Evolutionary conservation across 2,797 vertebrate species (phyloP), one percentile per base, ranked within the genome.

Genomic region (Brachyalestes nurse): DNA sequence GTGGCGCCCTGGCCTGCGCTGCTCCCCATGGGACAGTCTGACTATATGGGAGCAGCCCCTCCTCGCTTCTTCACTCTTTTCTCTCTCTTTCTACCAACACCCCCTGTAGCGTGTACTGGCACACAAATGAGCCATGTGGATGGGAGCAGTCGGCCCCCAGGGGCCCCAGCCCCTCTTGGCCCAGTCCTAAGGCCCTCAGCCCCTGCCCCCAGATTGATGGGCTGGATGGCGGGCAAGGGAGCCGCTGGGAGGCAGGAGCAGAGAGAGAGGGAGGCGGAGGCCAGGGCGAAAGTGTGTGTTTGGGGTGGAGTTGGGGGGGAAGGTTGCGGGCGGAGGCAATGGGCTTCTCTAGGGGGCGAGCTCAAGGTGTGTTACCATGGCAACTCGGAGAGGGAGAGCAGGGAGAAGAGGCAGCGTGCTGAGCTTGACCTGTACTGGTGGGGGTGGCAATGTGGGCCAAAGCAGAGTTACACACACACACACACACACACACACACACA

Each of bases 321-420:
- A 45, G 42, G 47, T 51, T 55, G 70, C 66, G 49, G 42, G 61
- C 88, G 90, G 96, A 96, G 95, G 95, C 94, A 94, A 91, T 65
- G 92, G 92, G 89, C 89, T 91, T 93, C 96, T 96, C 96, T 95
- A 89, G 81, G 94, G 95, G 96, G 95, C 91, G 95, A 87, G 93
- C 94, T 94, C 92, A 97, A 97, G 97, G 97, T 97, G 96, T 96
- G 97, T 98, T 97, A 93, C 96, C 91, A 97, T 97, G 94, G 95
- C 92, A 95, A 99, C 97, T 78, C 89, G 85, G 94, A 96, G 94
- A 93, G 95, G 91, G 94, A 87, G 88, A 95, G 95, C 87, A 94
- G 85, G 86, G 95, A 94, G 95, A 87, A 82, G 96, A 94, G 92
- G 95, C 93, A 93, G 95, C 95, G 73, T 83, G 94, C 95, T 94